Conservation (phyloP, 2,888 invertebrate species). For the Epicampocera succincta region DNA sequence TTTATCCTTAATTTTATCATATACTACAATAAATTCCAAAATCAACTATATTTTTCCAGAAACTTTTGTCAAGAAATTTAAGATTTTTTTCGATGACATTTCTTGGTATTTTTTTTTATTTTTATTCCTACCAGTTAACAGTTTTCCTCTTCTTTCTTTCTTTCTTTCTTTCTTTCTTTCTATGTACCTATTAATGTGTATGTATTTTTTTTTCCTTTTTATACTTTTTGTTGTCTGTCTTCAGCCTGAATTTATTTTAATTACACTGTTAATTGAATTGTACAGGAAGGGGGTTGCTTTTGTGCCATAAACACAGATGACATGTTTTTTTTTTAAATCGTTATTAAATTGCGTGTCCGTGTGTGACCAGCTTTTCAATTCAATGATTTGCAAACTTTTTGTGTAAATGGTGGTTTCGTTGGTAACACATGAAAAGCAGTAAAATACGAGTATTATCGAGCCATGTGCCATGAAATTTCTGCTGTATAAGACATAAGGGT, state of each 20-base stretch:
- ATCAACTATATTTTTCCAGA: too few species aligned
- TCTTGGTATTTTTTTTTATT: too few species aligned
- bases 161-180: not conserved
- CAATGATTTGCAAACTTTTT: not conserved
- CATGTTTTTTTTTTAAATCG: conserved; percentile 16
- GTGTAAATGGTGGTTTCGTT: not conserved
- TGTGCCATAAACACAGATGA: conserved; percentile 1
- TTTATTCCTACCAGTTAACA: too few species aligned
- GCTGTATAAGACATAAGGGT: too few species aligned
- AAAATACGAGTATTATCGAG: too few species aligned
- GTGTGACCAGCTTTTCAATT: conserved; percentile 19
- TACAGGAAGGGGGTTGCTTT: conserved; percentile 3
- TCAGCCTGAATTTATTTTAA: conserved; percentile 32
- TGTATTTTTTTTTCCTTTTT: not conserved
- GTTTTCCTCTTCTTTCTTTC: too few species aligned
- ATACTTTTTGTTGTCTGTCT: not conserved
- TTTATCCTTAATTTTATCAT: too few species aligned
- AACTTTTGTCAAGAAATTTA: too few species aligned
- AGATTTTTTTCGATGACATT: too few species aligned
- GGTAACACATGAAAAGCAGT: too few species aligned
- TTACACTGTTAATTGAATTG: conserved; percentile 27
- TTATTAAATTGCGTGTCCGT: conserved; percentile 19
- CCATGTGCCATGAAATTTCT: too few species aligned
- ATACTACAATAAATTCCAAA: too few species aligned
- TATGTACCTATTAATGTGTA: not conserved